A percentile compares a stretch with the other conserved stretches of the same genome.
Evolutionary conservation across 2,113 vertebrate species (phyloP).

Genomic region (Xiphias gladius): DNA sequence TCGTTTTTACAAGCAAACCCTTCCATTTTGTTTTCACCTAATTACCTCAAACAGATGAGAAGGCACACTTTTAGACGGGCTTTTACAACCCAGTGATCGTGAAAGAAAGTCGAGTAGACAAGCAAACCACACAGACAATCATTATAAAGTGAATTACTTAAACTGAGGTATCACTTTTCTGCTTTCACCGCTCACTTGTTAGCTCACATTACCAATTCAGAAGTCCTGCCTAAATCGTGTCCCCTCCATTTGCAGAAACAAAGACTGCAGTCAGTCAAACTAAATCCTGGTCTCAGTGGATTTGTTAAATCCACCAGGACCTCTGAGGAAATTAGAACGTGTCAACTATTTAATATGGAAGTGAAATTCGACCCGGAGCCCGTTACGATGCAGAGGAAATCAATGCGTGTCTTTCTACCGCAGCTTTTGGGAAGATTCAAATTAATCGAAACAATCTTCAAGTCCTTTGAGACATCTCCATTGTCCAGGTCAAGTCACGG

Average conservation of each 20-base stretch:
- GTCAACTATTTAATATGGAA: conserved; percentile 61
- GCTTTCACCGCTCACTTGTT: conserved; percentile 64
- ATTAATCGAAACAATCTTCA: background rate
- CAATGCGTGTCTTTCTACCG: background rate
- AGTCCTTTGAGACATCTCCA: background rate
- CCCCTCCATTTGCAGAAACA: conserved; percentile 62
- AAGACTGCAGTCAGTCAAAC: conserved; percentile 69
- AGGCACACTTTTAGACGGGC: background rate
- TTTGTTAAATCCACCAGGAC: conserved; percentile 54
- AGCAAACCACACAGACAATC: conserved; percentile 59
- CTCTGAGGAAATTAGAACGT: conserved; percentile 49
- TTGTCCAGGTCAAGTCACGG: background rate
- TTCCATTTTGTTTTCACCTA: conserved; percentile 24
- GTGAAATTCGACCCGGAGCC: conserved; percentile 47
- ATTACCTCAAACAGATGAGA: conserved; percentile 38
- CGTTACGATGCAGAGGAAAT: conserved; percentile 22
- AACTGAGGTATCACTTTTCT: conserved; percentile 68
- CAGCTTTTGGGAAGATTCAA: background rate
- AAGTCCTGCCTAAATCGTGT: conserved; percentile 68
- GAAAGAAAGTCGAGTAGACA: conserved; percentile 52
- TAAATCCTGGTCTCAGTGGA: conserved; percentile 56
- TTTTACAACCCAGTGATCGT: conserved; percentile 45
- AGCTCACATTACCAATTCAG: conserved; percentile 76
- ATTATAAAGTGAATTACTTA: conserved; percentile 58
- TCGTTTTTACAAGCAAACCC: conserved; percentile 8